Evolutionary conservation across 2,888 invertebrate species (phyloP), one percentile per base, ranked within the genome.

Genomic region (Alentia gelatinosa): DNA sequence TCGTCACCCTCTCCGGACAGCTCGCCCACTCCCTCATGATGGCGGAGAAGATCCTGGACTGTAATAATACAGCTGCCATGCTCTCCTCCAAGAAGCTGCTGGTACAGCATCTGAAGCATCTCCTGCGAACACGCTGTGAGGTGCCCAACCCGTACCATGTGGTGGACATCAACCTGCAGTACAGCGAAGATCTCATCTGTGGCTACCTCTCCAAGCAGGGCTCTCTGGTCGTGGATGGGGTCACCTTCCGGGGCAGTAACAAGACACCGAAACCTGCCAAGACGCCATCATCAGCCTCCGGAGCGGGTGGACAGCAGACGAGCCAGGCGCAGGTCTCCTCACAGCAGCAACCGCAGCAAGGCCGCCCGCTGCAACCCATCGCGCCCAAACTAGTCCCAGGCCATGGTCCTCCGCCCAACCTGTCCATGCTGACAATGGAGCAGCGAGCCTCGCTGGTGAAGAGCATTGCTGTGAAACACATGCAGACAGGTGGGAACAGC

Each of bases 11-110:
- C 23, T 98, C 98, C 0, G 97, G 97, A 95, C 97, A 98, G 96
- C 98, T 98, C 26, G 98, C 98, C 96, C 98, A 98, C 96, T 98
- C 98, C 96, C 98, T 98, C 93, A 97, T 97, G 93, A 98, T 98
- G 96, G 98, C 98, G 91, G 97, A 97, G 94, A 97, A 97, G 94
- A 98, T 98, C 42, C 96, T 98, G 86, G 97, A 93, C 23, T 93
- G 94, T 33, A 95, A 94, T 0, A 94, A 94, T 90, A 94, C 94
- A 90, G 91, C 94, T 37, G 94, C 94, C 19, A 93, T 96, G n/a
- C 92, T 96, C 19, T 94, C 94, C 91, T 93, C 94, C 9, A 95
- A 95, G 91, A 94, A 94, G 47, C 83, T 94, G 5, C 94, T 96
- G 92, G 92, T 93, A 12, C 94, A 94, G 47, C 94, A 94, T 79